Evolutionary conservation across 1,140 invertebrate species (phyloP).

Genomic region (Drosophila nannoptera): DNA sequence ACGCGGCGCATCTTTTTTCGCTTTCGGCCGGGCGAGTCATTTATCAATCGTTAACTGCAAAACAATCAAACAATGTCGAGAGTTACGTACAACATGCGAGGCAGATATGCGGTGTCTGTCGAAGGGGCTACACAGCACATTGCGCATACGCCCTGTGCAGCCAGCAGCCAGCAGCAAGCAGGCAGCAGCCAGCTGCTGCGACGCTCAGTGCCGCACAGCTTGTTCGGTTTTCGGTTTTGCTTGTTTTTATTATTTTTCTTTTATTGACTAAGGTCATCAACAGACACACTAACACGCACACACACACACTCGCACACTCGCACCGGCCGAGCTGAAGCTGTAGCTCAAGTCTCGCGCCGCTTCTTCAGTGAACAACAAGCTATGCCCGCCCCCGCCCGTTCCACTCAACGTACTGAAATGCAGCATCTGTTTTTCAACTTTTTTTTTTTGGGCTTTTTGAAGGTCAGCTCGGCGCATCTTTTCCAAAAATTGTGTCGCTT

Average conservation of each 20-base stretch:
- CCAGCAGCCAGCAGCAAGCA: slow-evolving; percentile 16
- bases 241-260: slow-evolving; percentile 29
- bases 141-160: slow-evolving; percentile 49
- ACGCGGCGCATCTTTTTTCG: slow-evolving; percentile 12
- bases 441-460: slow-evolving; percentile 30
- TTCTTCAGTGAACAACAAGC: slow-evolving; percentile 57
- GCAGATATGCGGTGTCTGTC: neutral
- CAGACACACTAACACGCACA: slow-evolving; percentile 13
- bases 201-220: neutral
- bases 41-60: slow-evolving; percentile 62
- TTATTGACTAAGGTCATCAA: slow-evolving; percentile 76
- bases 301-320: slow-evolving; percentile 27
- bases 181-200: slow-evolving; percentile 11
- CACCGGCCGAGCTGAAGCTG: neutral
- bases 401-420: slow-evolving; percentile 32
- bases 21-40: slow-evolving; percentile 34
- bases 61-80: slow-evolving; percentile 46
- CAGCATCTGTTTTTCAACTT: slow-evolving; percentile 20
- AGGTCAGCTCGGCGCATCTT: slow-evolving; percentile 54
- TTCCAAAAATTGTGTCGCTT: slow-evolving; percentile 52
- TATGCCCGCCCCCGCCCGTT: slow-evolving; percentile 6
- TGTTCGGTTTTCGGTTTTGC: slow-evolving; percentile 5
- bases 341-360: slow-evolving; percentile 56
- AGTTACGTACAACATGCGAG: slow-evolving; percentile 1
- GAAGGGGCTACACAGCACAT: slow-evolving; percentile 42